A percentile compares a stretch with the other conserved stretches of the same genome.
Conservation (phyloP, 2,113 vertebrate genomes). For the Eretmodus cyanostictus region DNA sequence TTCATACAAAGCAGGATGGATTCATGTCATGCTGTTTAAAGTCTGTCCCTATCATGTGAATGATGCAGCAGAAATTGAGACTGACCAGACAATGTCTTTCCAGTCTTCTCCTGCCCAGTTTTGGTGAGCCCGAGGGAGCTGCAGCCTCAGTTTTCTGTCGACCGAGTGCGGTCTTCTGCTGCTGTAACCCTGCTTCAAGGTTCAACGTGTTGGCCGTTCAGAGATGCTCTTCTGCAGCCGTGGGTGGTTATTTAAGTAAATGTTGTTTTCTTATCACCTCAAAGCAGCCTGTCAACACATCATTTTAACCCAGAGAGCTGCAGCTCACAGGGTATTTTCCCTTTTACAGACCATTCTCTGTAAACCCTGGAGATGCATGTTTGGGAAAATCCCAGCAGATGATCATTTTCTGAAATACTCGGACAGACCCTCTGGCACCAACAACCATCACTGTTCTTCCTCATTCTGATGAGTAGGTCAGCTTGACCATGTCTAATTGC, state of each 20-base stretch:
- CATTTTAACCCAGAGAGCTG: neutral
- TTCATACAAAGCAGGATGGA: neutral
- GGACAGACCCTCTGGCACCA: neutral
- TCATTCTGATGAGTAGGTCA: neutral
- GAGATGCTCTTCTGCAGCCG: neutral
- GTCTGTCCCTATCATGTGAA: neutral
- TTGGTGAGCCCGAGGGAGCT: fast-evolving
- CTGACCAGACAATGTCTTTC: neutral
- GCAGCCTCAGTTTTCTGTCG: neutral
- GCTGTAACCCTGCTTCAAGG: neutral
- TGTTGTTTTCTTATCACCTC: neutral
- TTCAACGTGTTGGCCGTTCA: neutral
- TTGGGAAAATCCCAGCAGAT: neutral
- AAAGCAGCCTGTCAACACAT: neutral
- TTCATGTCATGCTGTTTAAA: fast-evolving
- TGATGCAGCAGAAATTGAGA: neutral
- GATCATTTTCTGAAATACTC: neutral
- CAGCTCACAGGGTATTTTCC: neutral
- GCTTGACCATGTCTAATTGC: neutral
- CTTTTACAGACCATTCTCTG: neutral
- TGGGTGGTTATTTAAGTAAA: neutral
- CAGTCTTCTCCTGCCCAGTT: neutral
- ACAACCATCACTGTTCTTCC: neutral
- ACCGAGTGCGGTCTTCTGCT: neutral
- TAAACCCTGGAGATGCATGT: neutral